phyloP scores from a whole-genome alignment of 2,888 invertebrate species.

The Hyles lineata region DNA sequence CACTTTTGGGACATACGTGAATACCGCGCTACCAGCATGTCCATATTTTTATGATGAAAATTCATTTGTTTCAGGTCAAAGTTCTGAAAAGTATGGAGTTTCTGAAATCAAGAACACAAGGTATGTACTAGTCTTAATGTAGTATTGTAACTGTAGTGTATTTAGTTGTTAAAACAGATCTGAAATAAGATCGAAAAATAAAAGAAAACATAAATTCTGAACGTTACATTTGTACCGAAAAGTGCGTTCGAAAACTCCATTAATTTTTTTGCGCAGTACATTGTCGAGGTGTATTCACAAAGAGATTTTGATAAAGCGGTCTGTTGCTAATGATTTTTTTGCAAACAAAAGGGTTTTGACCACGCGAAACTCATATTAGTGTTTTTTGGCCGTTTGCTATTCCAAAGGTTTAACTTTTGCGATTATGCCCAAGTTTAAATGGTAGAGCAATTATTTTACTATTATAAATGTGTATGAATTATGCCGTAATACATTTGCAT shows the following conservation, averaged over 20 bases:
- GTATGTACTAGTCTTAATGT: background rate
- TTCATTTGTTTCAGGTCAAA: too few relatives aligned
- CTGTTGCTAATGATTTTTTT: background rate
- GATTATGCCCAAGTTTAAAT: background rate
- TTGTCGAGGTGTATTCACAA: background rate
- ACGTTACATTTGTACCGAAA: background rate
- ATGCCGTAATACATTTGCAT: too few relatives aligned
- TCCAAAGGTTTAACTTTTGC: background rate
- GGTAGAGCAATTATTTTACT: background rate
- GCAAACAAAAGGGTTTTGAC: background rate
- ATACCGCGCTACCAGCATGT: too few relatives aligned
- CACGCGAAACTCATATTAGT: conserved; percentile 6
- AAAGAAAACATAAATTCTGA: background rate
- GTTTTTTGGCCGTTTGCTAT: background rate
- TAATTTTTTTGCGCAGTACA: background rate
- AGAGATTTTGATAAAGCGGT: background rate
- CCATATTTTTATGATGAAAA: too few relatives aligned
- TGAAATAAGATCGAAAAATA: background rate
- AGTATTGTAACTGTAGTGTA: background rate
- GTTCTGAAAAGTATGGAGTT: background rate
- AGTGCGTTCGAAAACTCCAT: conserved; percentile 2
- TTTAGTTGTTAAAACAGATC: background rate
- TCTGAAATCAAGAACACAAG: background rate
- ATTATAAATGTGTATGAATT: background rate
- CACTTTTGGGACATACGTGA: too few relatives aligned